Evolutionary conservation across 2,113 vertebrate genomes (phyloP), one percentile per base, ranked within the genome.

Genomic region (Paramormyrops kingsleyae): DNA sequence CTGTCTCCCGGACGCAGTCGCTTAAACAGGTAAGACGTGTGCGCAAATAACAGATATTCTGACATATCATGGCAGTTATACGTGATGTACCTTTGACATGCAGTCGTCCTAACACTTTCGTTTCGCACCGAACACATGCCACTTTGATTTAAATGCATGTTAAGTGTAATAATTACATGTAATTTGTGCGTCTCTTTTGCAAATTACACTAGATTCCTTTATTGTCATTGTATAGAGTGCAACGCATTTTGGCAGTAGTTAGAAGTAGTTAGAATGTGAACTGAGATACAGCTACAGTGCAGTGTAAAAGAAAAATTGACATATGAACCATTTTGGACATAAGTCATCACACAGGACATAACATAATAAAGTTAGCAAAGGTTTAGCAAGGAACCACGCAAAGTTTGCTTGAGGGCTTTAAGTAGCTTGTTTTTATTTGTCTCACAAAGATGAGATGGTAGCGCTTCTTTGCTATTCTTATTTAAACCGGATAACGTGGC

Each of bases 1-100:
- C 90, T 93, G 19, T 90, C 95, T 27, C 83, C 94, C 90, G 39
- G 95, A 93, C 95, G 80, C 47, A 93, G 94, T 3, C 92, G 94
- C 53, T 12, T 87, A 89, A 94, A 93, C 96, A 97, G 96, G 96
- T 96, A 96, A 94, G 90, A 8, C 21, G 24, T 42, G 21, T 27
- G 7, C 89, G 5, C 8, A 47, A 74, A 49, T 35, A n/a, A 52
- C 87, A 44, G 24, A 1, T 27, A 53, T 47, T 35, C 53, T 44
- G 5, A 46, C 49, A 35, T 35, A 39, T 77, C 31, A 17, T 77
- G 70, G 5, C 70, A 77, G 5, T 2, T 77, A 17, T 77, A 19
- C 15, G 10, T 77, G 13, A 39, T 77, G 31, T 5, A 77, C 52
- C 17, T 53, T 53, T 77, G 13, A 77, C 31, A 39, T 39, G 31